phyloP scores from a whole-genome alignment of 2,113 vertebrate species.

The Henicopernis longicauda region DNA sequence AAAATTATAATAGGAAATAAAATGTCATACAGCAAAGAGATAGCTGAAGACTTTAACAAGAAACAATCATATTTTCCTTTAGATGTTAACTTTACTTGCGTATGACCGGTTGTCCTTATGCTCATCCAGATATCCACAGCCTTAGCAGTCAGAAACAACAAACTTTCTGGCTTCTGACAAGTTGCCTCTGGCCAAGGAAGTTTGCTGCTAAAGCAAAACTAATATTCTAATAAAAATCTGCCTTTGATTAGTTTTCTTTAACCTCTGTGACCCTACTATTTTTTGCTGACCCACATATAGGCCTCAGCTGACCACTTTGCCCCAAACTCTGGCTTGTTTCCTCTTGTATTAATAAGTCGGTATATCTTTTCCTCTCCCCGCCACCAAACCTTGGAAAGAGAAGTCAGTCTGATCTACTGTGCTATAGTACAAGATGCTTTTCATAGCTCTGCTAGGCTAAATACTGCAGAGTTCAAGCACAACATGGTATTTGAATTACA shows the following conservation, averaged over 20 bases:
- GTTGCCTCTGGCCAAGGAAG: background rate
- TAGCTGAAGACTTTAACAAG: background rate
- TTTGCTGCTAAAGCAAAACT: background rate
- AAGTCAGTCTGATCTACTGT: background rate
- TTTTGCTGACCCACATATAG: background rate
- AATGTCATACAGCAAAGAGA: background rate
- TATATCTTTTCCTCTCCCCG: background rate
- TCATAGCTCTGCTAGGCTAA: slow-evolving; percentile 49
- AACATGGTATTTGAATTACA: slow-evolving; percentile 65
- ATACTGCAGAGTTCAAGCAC: slow-evolving; percentile 54
- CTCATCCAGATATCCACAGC: background rate
- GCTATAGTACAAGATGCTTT: background rate
- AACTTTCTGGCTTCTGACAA: background rate
- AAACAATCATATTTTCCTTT: background rate
- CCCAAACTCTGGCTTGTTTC: background rate
- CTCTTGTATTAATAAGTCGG: background rate
- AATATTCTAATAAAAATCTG: background rate
- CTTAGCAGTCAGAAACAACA: background rate
- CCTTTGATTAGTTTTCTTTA: background rate
- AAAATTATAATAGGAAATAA: background rate
- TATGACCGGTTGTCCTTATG: background rate
- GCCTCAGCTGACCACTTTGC: background rate
- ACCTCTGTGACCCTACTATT: background rate
- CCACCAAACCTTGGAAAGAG: background rate
- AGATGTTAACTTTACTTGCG: background rate